These are phyloP conservation scores for Bettongia penicillata DNA, from an alignment of 2,113 vertebrate genomes.

Conservation along the genomic window DNA sequence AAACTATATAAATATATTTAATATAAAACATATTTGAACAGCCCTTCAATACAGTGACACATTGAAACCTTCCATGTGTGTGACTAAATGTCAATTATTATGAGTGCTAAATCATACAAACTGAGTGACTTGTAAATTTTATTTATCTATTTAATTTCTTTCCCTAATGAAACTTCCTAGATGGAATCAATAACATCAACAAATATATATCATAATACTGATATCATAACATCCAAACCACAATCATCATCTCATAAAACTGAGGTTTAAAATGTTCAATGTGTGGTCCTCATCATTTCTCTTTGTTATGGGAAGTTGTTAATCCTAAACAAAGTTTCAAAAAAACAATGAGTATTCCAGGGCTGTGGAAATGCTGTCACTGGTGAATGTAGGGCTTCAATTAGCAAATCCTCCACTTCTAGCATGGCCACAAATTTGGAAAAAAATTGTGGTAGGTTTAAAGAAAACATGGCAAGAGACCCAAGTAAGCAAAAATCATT, in stretches of 20 bases:
- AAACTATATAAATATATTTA: neutral
- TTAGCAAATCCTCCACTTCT: neutral
- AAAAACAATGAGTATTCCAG: neutral
- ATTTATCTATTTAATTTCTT: neutral
- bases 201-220: neutral
- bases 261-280: neutral
- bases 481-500: neutral
- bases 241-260: no score
- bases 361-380: neutral
- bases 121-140: neutral
- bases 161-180: neutral
- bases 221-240: no score
- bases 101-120: neutral
- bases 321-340: neutral
- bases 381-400: neutral
- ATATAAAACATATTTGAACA: neutral
- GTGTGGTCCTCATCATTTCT: neutral
- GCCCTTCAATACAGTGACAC: neutral
- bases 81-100: neutral
- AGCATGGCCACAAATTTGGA: neutral
- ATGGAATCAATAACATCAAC: neutral
- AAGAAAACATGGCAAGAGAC: neutral
- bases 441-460: neutral
- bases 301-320: neutral
- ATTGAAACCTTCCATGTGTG: neutral